phyloP scores from a whole-genome alignment of 1,140 invertebrate genomes.

The Atta texana region DNA sequence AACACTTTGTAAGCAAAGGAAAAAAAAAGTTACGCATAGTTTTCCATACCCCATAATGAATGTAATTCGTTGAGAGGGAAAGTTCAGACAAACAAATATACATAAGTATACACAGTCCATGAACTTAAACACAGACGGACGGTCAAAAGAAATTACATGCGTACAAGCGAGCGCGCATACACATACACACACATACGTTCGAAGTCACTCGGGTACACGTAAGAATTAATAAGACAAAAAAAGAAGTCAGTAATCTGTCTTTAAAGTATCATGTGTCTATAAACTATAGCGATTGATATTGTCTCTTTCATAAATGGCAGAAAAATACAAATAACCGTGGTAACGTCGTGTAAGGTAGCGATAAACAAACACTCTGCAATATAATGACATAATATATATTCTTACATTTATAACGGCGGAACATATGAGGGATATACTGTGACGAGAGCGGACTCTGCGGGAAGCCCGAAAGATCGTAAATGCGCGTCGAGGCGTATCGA shows the following conservation, averaged over 20 bases:
- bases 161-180: constrained; percentile 42
- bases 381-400: constrained; percentile 81
- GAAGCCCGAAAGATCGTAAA: constrained; percentile 8
- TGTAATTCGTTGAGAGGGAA: constrained; percentile 80
- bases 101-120: constrained; percentile 35
- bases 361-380: constrained; percentile 80
- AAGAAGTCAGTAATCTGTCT: constrained; percentile 82
- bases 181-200: constrained; percentile 56
- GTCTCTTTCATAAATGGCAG: constrained; percentile 82
- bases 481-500: constrained; percentile 54
- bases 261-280: constrained; percentile 85
- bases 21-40: constrained; percentile 81
- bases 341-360: constrained; percentile 82
- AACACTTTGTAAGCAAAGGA: constrained; percentile 78
- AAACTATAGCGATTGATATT: constrained; percentile 84
- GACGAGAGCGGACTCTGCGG: constrained; percentile 45
- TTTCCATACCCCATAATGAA: constrained; percentile 83
- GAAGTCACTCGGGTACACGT: constrained; percentile 67
- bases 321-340: constrained; percentile 80
- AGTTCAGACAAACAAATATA: constrained; percentile 50
- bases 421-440: constrained; percentile 6
- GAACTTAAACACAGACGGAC: constrained; percentile 29
- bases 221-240: constrained; percentile 68
- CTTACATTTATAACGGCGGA: constrained; percentile 79
- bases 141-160: constrained; percentile 50